A percentile compares a stretch with the other conserved stretches of the same genome.
phyloP scores from a whole-genome alignment of 2,113 vertebrate species.

The Octodon degus region DNA sequence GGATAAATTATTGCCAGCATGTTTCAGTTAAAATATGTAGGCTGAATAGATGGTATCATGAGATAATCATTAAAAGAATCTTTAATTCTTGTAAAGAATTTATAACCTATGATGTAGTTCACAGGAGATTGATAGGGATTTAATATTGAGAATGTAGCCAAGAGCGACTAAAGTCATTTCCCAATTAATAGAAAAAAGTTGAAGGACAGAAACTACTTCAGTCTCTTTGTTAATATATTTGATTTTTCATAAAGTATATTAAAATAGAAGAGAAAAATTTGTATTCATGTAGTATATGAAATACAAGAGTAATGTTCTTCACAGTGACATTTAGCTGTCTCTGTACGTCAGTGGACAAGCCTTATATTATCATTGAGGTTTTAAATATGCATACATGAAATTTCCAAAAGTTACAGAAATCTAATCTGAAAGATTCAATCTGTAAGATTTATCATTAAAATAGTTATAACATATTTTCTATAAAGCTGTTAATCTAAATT shows the following conservation, averaged over 20 bases:
- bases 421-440: constrained; percentile 45
- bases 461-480: background rate
- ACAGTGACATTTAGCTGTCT: background rate
- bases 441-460: background rate
- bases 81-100: constrained; percentile 24
- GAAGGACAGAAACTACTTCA: background rate
- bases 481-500: background rate
- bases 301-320: background rate
- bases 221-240: background rate
- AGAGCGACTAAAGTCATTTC: constrained; percentile 52
- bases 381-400: constrained; percentile 21
- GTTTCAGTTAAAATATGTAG: background rate
- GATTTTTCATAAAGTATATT: constrained; percentile 49
- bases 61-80: constrained; percentile 5
- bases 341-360: background rate
- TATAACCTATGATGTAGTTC: background rate
- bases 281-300: constrained; percentile 27
- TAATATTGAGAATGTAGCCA: constrained; percentile 40
- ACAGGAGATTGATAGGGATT: background rate
- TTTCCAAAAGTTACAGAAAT: background rate
- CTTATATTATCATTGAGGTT: constrained; percentile 48
- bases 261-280: constrained; percentile 40
- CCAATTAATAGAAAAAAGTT: constrained; percentile 21
- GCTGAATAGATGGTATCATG: background rate
- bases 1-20: constrained; percentile 23